A percentile compares a stretch with the other conserved stretches of the same genome.
Conservation (phyloP, 2,888 invertebrate genomes). For the Philhelius pedissequus region DNA sequence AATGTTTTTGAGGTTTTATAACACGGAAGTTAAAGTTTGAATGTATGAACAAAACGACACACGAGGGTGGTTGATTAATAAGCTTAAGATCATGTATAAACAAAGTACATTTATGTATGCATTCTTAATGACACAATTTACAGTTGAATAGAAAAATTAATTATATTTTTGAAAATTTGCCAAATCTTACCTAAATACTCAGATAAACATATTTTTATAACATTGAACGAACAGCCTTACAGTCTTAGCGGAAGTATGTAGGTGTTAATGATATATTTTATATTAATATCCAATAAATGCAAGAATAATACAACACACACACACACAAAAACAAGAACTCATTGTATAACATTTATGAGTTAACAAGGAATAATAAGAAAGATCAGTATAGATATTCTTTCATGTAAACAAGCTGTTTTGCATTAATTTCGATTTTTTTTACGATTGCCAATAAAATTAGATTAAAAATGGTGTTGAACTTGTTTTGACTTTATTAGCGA, state of each 20-base stretch:
- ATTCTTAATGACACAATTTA: neutral
- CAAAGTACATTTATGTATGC: neutral
- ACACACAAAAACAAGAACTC: neutral
- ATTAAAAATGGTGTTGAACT: neutral
- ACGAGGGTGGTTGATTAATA: constrained; percentile 33
- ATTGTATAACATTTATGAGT: neutral
- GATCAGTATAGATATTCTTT: neutral
- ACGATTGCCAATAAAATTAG: neutral
- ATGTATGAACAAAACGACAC: neutral
- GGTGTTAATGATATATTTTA: neutral
- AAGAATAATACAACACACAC: neutral
- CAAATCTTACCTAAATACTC: neutral
- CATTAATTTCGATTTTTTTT: neutral
- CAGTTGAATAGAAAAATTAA: neutral
- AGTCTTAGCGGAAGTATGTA: neutral
- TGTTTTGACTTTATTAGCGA: neutral
- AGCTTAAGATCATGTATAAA: neutral
- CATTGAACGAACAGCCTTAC: neutral
- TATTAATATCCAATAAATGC: neutral
- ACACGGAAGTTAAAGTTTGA: constrained; percentile 22
- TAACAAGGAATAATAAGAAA: neutral
- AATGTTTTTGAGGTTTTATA: neutral
- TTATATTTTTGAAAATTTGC: neutral
- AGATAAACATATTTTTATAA: neutral
- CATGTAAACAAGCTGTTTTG: neutral